phyloP scores from a whole-genome alignment of 2,888 invertebrate genomes.

The Phengaris alcon region DNA sequence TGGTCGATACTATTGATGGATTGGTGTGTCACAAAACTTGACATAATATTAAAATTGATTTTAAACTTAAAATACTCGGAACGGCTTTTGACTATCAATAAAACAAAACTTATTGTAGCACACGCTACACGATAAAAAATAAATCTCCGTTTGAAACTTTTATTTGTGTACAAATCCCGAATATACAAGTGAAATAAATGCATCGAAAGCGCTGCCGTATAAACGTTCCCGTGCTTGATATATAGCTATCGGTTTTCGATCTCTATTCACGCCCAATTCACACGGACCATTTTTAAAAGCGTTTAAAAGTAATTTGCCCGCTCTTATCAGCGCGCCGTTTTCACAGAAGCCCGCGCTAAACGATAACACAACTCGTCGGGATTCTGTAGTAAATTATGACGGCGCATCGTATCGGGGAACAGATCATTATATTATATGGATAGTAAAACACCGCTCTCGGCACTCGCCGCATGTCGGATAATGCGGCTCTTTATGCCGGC shows the following conservation, averaged over 20 bases:
- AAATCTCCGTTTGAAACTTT: neutral
- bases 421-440: conserved; percentile 69
- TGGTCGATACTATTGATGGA: neutral
- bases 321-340: conserved; percentile 34
- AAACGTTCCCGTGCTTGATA: conserved; percentile 12
- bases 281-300: conserved; percentile 44
- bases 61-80: neutral
- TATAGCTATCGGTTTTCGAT: conserved; percentile 54
- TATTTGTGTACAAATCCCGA: conserved; percentile 17
- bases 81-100: neutral
- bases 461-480: conserved; percentile 65
- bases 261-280: conserved; percentile 54
- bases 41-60: neutral
- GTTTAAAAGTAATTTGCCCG: conserved; percentile 58
- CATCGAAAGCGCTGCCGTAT: neutral
- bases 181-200: conserved; percentile 25
- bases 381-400: conserved; percentile 46
- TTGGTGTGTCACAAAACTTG: neutral
- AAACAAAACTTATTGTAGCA: conserved; percentile 1
- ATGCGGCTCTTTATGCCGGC: conserved; percentile 69
- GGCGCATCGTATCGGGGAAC: conserved; percentile 54
- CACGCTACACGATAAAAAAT: neutral
- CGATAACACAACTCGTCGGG: conserved; percentile 34
- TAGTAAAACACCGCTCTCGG: conserved; percentile 62
- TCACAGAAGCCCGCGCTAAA: conserved; percentile 30